Base-by-base conservation (phyloP, 2,888 invertebrate genomes). In the Brachyopa scutellaris region DNA sequence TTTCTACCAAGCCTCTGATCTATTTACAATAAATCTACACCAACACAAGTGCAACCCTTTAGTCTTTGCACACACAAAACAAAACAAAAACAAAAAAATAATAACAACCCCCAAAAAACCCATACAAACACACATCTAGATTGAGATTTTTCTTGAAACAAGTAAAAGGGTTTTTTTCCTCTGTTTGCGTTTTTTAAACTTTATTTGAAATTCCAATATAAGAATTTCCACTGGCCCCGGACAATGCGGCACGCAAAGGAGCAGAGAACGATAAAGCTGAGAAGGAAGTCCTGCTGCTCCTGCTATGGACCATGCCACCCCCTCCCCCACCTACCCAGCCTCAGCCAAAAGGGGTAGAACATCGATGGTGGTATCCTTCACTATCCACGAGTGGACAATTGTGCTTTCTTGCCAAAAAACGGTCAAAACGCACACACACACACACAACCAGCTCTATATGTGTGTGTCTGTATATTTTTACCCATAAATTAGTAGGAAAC, bases 381-480 rank as follows among this genome's bases (percentile, higher is more conserved):
- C n/a, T n/a, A n/a, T n/a, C 69, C 70, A 80, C 69, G 79, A 73
- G 82, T 76, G 83, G 69, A 73, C 84, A 76, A 84, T 82, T 82
- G 82, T 82, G 82, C 77, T 82, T 77, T 82, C 77, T 82, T 77
- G 59, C 83, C 72, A 84, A 84, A 84, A 86, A 87, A 26, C 84
- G 84, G 84, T 78, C 83, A 85, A 84, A 82, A 73, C 36, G 76
- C 53, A 31, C 67, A 74, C 76, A 84, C 76, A 55, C 66, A 61
- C 76, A 76, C 64, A 78, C 74, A 77, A 3, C 3, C 6, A 26
- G 26, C 4, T 6, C 3, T 5, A 84, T 76, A 80, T 85, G 85
- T 82, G 84, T 85, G 86, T 85, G 87, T 86, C 86, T 74, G 76
- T 82, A 66, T 82, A 21, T 40, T 64, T 70, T 36, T 40, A 64